These are phyloP conservation scores for Chrysolina americana DNA, from an alignment of 2,888 invertebrate species.

Conservation along the genomic window DNA sequence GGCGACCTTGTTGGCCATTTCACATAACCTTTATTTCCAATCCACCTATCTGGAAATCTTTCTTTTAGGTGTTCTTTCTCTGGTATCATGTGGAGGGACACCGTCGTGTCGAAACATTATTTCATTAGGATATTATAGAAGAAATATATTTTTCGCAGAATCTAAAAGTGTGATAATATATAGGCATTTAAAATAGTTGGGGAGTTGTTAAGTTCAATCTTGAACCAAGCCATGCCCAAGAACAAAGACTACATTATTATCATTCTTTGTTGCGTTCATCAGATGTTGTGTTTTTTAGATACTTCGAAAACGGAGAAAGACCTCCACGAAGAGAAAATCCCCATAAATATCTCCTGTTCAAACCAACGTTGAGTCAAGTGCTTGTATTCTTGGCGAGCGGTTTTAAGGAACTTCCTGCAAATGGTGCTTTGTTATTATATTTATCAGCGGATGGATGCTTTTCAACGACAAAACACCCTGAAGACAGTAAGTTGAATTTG, in stretches of 20 bases:
- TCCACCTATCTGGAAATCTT: too few relatives aligned
- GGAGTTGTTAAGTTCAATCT: too few relatives aligned
- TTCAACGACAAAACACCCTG: conserved; percentile 86
- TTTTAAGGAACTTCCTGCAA: conserved; percentile 93
- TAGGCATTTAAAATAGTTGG: too few relatives aligned
- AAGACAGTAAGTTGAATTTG: conserved; percentile 81
- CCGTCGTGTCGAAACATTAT: too few relatives aligned
- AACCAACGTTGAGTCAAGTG: conserved; percentile 94
- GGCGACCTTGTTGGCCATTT: too few relatives aligned
- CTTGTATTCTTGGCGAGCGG: conserved; percentile 93
- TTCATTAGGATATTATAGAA: too few relatives aligned
- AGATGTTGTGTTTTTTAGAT: conserved; percentile 54
- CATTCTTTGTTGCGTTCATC: too few relatives aligned
- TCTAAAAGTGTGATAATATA: too few relatives aligned
- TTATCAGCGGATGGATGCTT: conserved; percentile 94
- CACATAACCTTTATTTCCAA: too few relatives aligned
- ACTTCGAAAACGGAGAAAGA: conserved; percentile 80
- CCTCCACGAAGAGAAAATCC: conserved; percentile 87
- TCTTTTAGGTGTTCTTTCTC: too few relatives aligned
- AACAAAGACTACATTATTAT: neutral
- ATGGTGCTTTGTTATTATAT: conserved; percentile 92
- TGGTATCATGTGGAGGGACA: too few relatives aligned
- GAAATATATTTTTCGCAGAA: too few relatives aligned
- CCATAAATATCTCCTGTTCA: conserved; percentile 96
- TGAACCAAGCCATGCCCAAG: neutral